phyloP scores from a whole-genome alignment of 2,888 invertebrate species.

The Druceiella hillmani region DNA sequence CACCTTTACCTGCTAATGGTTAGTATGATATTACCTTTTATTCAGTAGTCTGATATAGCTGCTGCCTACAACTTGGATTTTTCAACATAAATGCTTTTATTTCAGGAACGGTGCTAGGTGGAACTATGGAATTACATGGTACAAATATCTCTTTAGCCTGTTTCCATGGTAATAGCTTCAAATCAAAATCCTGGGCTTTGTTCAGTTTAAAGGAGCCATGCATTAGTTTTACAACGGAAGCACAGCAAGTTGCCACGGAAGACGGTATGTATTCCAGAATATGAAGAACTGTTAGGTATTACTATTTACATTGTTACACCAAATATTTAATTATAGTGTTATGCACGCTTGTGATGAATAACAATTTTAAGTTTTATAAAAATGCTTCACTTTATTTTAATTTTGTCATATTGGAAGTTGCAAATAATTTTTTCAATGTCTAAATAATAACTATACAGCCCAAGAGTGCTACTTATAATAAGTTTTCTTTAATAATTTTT shows the following conservation, averaged over 20 bases:
- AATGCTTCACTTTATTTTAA: no score
- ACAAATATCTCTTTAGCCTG: constrained; percentile 92
- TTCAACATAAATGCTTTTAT: no score
- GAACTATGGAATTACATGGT: constrained; percentile 83
- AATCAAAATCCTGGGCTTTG: constrained; percentile 93
- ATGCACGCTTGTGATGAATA: constrained; percentile 5
- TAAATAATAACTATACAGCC: no score
- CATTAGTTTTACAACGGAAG: constrained; percentile 89
- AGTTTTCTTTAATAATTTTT: no score
- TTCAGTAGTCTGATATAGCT: no score
- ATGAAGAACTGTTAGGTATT: no score
- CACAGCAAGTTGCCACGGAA: constrained; percentile 74
- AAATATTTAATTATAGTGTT: constrained; percentile 7
- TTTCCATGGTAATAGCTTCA: constrained; percentile 96
- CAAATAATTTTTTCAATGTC: no score
- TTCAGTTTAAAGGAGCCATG: constrained; percentile 91
- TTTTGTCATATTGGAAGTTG: no score
- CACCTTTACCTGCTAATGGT: constrained; percentile 60
- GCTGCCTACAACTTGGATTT: no score
- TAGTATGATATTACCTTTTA: no score
- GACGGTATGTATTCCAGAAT: constrained; percentile 57
- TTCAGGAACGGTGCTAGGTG: constrained; percentile 75
- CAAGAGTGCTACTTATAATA: no score
- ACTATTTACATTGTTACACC: no score
- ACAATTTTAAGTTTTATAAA: not conserved